Evolutionary conservation across 2,113 vertebrate species (phyloP).

Genomic region (Hippopotamus amphibius): DNA sequence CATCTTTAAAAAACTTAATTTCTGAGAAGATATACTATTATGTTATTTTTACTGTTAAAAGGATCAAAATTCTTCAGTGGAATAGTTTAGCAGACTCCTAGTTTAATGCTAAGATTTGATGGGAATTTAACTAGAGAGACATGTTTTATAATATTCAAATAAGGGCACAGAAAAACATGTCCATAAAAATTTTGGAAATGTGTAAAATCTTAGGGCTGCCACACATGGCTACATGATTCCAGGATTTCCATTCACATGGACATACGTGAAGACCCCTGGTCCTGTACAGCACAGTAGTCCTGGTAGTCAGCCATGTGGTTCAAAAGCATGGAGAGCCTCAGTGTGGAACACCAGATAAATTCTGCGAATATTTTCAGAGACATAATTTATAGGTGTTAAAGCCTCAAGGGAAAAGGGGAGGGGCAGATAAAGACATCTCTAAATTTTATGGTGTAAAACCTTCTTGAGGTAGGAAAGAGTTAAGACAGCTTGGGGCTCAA

Average conservation of each 20-base stretch:
- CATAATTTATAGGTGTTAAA: not conserved
- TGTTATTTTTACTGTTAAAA: conserved; percentile 37
- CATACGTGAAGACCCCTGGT: no score
- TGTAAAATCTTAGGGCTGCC: not conserved
- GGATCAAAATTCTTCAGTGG: not conserved
- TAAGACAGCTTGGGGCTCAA: not conserved
- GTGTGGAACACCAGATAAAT: not conserved
- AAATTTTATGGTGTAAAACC: not conserved
- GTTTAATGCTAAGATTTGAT: conserved; percentile 11
- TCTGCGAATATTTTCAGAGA: not conserved
- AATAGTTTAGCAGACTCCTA: not conserved
- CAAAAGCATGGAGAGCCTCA: not conserved
- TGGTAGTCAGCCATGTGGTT: no score
- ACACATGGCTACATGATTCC: no score
- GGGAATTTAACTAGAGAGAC: not conserved
- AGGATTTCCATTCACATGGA: not conserved
- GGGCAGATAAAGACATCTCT: not conserved
- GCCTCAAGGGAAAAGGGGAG: not conserved
- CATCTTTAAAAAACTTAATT: not conserved
- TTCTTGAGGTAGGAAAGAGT: not conserved
- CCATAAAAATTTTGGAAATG: not conserved
- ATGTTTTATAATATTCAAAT: not conserved
- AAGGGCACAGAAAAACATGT: not conserved
- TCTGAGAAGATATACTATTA: not conserved
- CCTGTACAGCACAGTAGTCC: not conserved